These are phyloP conservation scores for Zapus hudsonius DNA, from an alignment of 2,113 vertebrate species.

Conservation along the genomic window DNA sequence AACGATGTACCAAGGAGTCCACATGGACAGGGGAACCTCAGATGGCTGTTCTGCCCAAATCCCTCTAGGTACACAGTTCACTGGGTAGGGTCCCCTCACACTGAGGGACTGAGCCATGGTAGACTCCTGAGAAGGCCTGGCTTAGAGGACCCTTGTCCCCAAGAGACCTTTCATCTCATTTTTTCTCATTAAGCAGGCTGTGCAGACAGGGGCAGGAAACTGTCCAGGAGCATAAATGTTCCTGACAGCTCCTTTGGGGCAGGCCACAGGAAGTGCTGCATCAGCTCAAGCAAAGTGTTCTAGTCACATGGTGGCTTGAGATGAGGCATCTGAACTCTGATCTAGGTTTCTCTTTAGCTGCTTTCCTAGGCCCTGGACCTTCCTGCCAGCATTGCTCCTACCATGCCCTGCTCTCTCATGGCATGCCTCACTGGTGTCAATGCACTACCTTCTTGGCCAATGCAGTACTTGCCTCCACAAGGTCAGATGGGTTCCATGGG, in stretches of 20 bases:
- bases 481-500: neutral
- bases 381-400: neutral
- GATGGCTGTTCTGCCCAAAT: neutral
- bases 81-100: neutral
- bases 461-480: neutral
- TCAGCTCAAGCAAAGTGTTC: neutral
- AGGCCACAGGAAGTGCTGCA: constrained; percentile 39
- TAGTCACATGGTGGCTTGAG: neutral
- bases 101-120: neutral
- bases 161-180: neutral
- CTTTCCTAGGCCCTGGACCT: neutral
- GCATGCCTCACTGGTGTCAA: neutral
- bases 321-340: neutral
- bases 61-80: neutral
- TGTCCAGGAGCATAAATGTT: constrained; percentile 15
- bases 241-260: constrained; percentile 22
- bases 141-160: neutral
- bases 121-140: neutral
- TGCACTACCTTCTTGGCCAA: neutral
- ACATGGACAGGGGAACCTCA: neutral
- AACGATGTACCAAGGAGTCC: neutral
- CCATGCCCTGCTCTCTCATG: neutral
- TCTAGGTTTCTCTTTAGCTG: neutral
- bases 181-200: constrained; percentile 12
- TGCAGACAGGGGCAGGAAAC: neutral